Evolutionary conservation across 2,888 invertebrate genomes (phyloP).

Genomic region (Apantesis nais): DNA sequence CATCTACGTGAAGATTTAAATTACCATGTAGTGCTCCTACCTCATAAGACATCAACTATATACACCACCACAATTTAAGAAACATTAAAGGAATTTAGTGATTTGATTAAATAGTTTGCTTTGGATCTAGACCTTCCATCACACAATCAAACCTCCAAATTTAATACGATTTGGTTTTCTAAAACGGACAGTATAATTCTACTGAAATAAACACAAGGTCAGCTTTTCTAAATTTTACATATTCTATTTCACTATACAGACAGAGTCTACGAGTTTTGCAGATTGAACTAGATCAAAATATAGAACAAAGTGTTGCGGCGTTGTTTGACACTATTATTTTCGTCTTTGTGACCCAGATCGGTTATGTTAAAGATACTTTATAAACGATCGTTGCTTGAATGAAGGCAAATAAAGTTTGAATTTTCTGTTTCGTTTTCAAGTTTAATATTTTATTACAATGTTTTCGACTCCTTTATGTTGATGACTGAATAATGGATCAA

Average conservation of each 20-base stretch:
- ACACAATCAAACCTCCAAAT: background rate
- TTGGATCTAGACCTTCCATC: background rate
- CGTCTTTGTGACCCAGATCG: slow-evolving; percentile 15
- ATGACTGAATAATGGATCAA: background rate
- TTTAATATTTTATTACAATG: background rate
- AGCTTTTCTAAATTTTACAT: slow-evolving; percentile 39
- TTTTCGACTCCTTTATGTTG: background rate
- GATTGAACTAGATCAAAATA: slow-evolving; percentile 25
- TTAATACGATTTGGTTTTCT: slow-evolving; percentile 18
- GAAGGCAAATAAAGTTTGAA: background rate
- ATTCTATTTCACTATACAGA: slow-evolving; percentile 37
- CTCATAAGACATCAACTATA: too few relatives aligned
- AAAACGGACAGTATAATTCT: slow-evolving; percentile 31
- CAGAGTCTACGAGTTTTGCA: slow-evolving; percentile 14
- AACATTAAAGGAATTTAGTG: background rate
- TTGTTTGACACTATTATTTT: slow-evolving; percentile 20
- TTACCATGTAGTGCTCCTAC: too few relatives aligned
- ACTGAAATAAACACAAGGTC: slow-evolving; percentile 40
- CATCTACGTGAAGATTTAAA: too few relatives aligned
- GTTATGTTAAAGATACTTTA: slow-evolving; percentile 7
- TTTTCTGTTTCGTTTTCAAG: background rate
- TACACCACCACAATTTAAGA: too few relatives aligned
- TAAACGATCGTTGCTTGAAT: slow-evolving; percentile 6
- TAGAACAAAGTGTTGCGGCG: slow-evolving; percentile 21
- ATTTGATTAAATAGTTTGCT: background rate